Base-by-base conservation (phyloP, 2,888 invertebrate species). In the Cheilosia vernalis region DNA sequence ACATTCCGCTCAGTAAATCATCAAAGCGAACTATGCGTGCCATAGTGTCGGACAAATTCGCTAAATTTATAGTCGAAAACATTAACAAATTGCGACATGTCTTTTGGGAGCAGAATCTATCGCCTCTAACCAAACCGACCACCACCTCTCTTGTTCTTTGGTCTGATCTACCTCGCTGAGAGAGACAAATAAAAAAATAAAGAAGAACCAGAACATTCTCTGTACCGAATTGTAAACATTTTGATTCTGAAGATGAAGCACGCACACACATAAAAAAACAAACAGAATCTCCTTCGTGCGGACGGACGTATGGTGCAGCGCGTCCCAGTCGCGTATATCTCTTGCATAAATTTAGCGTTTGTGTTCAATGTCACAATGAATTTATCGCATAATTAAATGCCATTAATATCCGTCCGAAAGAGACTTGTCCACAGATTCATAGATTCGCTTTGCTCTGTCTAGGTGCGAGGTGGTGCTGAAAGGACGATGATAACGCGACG, bases 51-150 rank as follows among this genome's bases (percentile, higher is more conserved):
- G 82, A 87, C 73, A 81, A 83, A 81, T 87, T 83, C 79, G 83
- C 67, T 80, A 84, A 87, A 87, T 87, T 87, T 87, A 84, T 87
- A 74, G 86, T 64, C 77, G 79, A 87, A 87, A 87, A 87, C 87
- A 80, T 87, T 87, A 87, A 87, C 87, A 87, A 87, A 87, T 87
- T 87, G 83, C 87, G 87, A 87, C 87, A 87, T 53, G 77, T 80
- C 80, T 87, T 87, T 87, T 80, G 78, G 80, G 83, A 83, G 83
- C 82, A 87, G 56, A 80, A 81, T 85, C 85, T 85, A 85, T 85
- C 72, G 85, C 72, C 80, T 80, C 74, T 66, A 69, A 53, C 73
- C 40, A 3, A 61, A 19, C 44, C 27, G 42, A 53, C 58, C 37
- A 55, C 74, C 74, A 69, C 61, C 56, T 74, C 74, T 56, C 15